Evolutionary conservation across 2,113 vertebrate genomes (phyloP), one percentile per base, ranked within the genome.

Genomic region (Oplegnathus fasciatus): DNA sequence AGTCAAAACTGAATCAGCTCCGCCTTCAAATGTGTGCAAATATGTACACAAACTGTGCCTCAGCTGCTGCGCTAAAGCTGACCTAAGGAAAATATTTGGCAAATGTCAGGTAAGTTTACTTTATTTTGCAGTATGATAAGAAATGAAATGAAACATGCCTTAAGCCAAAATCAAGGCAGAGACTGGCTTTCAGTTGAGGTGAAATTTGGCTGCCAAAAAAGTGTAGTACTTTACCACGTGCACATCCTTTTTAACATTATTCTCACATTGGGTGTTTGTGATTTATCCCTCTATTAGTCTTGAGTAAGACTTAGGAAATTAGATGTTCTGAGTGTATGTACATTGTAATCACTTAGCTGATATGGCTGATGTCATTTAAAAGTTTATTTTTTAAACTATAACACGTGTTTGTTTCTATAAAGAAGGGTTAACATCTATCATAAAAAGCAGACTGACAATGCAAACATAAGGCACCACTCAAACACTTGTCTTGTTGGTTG

Each of bases 81-180:
- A 15, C 67, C 10, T 4, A 2, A n/a, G 50, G 46, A 5, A 66
- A 40, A 26, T n/a, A 26, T 66, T n/a, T 50, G 40, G 30, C 26
- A 82, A 62, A 73, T 48, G 30, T 52, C 42, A 22, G 28, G 18
- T 46, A 30, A 6, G 30, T 64, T 62, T 0, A 24, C 22, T 58
- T 65, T 5, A 26, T 40, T 32, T 57, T 75, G 50, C 26, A 18
- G 24, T 9, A n/a, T 32, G 20, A 61, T 46, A 57, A 46, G 34
- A 69, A 79, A 70, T 40, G 0, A 57, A 77, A 83, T 76, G 9
- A 81, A 86, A 66, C 26, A 10, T n/a, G 26, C 28, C 52, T 71
- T 34, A 2, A 69, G 44, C 3, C 4, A 40, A 67, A 50, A 55
- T 26, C 0, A 11, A 68, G 52, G 24, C 17, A 17, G 9, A 32